Evolutionary conservation across 2,888 invertebrate genomes (phyloP).

Genomic region (Caenorhabditis drosophilae): DNA sequence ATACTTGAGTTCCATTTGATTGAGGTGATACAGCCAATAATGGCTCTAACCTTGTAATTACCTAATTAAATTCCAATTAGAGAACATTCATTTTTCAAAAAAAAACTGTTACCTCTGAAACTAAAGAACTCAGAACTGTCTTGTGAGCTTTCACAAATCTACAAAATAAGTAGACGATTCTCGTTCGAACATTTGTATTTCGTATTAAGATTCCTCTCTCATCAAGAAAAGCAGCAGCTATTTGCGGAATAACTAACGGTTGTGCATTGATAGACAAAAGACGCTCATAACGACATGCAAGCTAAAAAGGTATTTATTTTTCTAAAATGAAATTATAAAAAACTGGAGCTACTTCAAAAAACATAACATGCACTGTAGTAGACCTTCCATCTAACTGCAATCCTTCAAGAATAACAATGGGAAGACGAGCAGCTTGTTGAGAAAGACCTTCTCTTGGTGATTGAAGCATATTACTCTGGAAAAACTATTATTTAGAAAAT

Average conservation of each 20-base stretch:
- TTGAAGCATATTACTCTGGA: conserved; percentile 45
- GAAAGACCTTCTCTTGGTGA: conserved; percentile 39
- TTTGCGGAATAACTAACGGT: conserved; percentile 28
- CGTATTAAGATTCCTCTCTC: conserved; percentile 47
- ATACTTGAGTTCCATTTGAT: conserved; percentile 68
- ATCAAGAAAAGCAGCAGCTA: conserved; percentile 48
- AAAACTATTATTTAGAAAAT: neutral
- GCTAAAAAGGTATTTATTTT: conserved; percentile 5
- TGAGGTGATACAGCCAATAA: conserved; percentile 72
- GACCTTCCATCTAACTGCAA: conserved; percentile 43
- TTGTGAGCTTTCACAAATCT: conserved; percentile 74
- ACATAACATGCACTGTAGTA: conserved; percentile 37
- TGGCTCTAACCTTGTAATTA: conserved; percentile 72
- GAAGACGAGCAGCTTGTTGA: conserved; percentile 41
- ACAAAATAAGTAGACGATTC: conserved; percentile 74
- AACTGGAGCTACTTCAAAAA: conserved; percentile 24
- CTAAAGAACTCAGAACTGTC: conserved; percentile 67
- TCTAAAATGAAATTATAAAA: neutral
- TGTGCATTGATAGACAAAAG: conserved; percentile 29
- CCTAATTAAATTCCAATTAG: conserved; percentile 40
- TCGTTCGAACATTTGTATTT: conserved; percentile 71
- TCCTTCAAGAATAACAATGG: conserved; percentile 31
- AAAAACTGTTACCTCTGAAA: conserved; percentile 38
- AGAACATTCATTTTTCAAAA: neutral
- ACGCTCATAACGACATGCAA: conserved; percentile 48